Evolutionary conservation across 2,888 invertebrate genomes (phyloP).

Genomic region (Corbicula japonica): DNA sequence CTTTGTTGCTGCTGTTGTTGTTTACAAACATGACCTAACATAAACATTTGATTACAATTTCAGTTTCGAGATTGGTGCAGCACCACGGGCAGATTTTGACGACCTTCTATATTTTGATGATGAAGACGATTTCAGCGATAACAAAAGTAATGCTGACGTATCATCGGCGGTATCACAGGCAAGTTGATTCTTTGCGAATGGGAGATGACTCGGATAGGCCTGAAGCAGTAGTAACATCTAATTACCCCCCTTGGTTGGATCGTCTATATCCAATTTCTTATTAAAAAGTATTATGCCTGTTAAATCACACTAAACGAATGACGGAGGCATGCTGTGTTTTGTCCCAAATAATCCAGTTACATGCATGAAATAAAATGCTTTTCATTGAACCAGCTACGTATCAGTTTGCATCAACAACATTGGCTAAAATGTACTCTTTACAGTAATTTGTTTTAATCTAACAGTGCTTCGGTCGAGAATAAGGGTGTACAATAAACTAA

Average conservation of each 20-base stretch:
- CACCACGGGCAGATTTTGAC: slow-evolving; percentile 41
- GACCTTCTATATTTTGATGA: slow-evolving; percentile 45
- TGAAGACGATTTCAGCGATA: slow-evolving; percentile 34
- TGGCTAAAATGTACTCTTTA: not conserved
- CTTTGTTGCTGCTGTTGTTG: not conserved
- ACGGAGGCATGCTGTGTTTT: not conserved
- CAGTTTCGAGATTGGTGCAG: slow-evolving; percentile 52
- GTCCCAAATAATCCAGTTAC: slow-evolving; percentile 4
- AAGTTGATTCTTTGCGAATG: not conserved
- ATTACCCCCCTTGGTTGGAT: not conserved
- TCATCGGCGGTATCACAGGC: slow-evolving; percentile 50
- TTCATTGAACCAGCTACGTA: too few species aligned
- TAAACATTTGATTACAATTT: slow-evolving; percentile 2
- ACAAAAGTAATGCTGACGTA: slow-evolving; percentile 25
- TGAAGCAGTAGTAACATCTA: not conserved
- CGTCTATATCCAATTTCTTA: not conserved
- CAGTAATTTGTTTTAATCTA: not conserved
- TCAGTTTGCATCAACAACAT: not conserved
- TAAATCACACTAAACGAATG: not conserved
- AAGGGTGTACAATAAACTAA: too few species aligned
- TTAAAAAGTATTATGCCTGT: not conserved
- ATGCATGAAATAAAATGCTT: not conserved
- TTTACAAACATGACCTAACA: not conserved
- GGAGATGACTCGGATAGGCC: not conserved
- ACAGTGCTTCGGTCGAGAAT: not conserved